Evolutionary conservation across 2,888 invertebrate genomes (phyloP).

Genomic region (Thymelicus lineola): DNA sequence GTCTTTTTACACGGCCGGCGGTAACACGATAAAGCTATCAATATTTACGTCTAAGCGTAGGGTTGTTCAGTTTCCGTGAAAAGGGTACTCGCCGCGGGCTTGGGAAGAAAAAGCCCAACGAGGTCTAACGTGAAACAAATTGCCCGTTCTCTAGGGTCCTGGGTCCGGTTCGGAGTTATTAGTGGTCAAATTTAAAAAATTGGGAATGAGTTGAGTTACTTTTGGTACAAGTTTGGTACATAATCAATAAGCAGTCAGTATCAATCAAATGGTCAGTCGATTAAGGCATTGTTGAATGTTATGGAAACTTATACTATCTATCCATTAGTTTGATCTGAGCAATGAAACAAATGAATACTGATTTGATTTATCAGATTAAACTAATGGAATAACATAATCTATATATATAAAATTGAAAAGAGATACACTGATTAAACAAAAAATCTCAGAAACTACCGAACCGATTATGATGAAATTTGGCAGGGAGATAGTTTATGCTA

Average conservation of each 20-base stretch:
- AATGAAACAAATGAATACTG: too few relatives aligned
- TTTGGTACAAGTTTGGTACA: too few relatives aligned
- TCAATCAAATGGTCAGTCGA: background rate
- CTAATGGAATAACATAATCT: too few relatives aligned
- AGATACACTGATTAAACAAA: too few relatives aligned
- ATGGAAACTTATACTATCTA: too few relatives aligned
- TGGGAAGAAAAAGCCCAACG: slow-evolving; percentile 46
- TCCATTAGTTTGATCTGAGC: too few relatives aligned
- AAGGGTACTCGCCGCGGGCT: slow-evolving; percentile 51
- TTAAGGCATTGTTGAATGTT: too few relatives aligned
- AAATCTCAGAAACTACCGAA: too few relatives aligned
- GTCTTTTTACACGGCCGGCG: slow-evolving; percentile 40
- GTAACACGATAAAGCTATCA: slow-evolving; percentile 47
- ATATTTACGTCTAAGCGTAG: slow-evolving; percentile 48
- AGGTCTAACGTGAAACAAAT: slow-evolving; percentile 64
- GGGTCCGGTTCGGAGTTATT: slow-evolving; percentile 48
- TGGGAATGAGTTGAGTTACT: background rate
- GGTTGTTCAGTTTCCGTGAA: slow-evolving; percentile 45
- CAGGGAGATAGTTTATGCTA: too few relatives aligned
- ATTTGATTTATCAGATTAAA: too few relatives aligned
- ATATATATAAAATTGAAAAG: too few relatives aligned
- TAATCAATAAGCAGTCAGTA: background rate
- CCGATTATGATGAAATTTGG: too few relatives aligned
- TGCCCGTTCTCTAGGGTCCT: slow-evolving; percentile 43
- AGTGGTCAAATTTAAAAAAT: background rate